Conservation (phyloP, 1,140 invertebrate species). For the Pseudomyrmex flavicornis region DNA sequence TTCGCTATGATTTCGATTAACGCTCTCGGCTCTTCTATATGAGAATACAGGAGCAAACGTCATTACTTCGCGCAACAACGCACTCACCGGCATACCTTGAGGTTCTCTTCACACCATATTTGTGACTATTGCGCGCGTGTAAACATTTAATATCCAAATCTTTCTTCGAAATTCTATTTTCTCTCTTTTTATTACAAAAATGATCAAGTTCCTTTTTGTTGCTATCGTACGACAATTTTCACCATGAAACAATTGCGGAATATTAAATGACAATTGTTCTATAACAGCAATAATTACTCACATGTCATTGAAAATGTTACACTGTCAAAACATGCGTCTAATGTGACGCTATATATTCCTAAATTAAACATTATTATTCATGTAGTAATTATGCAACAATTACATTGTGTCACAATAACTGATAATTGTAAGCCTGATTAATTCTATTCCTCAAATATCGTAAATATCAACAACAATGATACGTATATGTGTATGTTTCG, state of each 20-base stretch:
- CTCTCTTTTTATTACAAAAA: no score
- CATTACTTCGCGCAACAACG: constrained; percentile 27
- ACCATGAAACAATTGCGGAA: neutral
- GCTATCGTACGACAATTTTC: no score
- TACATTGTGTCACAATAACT: constrained; percentile 26
- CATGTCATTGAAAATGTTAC: constrained; percentile 13
- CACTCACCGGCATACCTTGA: no score
- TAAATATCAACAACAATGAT: constrained; percentile 23
- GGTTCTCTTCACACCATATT: no score
- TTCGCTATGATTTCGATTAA: constrained; percentile 60
- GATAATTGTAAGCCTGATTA: constrained; percentile 52
- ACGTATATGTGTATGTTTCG: neutral
- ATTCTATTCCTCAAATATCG: neutral
- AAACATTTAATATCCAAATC: no score
- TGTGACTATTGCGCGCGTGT: no score
- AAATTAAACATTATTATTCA: constrained; percentile 9
- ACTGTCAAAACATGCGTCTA: neutral
- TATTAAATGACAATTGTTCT: constrained; percentile 30
- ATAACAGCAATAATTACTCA: neutral
- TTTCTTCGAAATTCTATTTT: no score
- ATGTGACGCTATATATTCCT: neutral
- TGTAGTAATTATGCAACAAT: constrained; percentile 30
- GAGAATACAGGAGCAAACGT: constrained; percentile 31
- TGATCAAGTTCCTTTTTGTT: no score
- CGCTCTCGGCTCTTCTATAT: constrained; percentile 28